phyloP scores from a whole-genome alignment of 2,888 invertebrate genomes.

The Oxytorus armatus region DNA sequence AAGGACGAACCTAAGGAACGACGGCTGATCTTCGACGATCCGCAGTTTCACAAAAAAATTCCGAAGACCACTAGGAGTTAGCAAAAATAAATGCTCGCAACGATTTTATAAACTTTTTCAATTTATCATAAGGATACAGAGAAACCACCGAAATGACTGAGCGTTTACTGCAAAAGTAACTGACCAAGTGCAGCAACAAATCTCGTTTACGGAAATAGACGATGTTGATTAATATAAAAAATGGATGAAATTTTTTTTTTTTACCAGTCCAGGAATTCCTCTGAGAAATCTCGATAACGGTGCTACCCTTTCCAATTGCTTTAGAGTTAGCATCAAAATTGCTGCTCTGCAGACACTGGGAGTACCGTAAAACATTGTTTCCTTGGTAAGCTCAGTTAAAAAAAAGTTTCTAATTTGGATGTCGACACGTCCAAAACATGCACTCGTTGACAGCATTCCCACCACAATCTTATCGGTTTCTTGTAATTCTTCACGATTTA shows the following conservation, averaged over 20 bases:
- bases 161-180: too few species aligned
- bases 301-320: conserved; percentile 33
- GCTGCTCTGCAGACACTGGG: conserved; percentile 27
- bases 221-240: too few species aligned
- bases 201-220: conserved; percentile 21
- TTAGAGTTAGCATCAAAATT: conserved; percentile 20
- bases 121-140: not conserved
- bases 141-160: too few species aligned
- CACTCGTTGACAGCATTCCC: conserved; percentile 41
- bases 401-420: conserved; percentile 14
- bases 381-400: conserved; percentile 20
- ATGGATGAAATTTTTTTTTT: too few species aligned
- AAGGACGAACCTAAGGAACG: conserved; percentile 77
- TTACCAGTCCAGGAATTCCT: conserved; percentile 24
- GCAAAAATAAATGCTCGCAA: too few species aligned
- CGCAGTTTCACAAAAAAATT: conserved; percentile 75
- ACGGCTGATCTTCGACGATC: conserved; percentile 80
- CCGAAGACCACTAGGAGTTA: conserved; percentile 49
- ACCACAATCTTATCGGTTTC: conserved; percentile 33
- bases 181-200: too few species aligned
- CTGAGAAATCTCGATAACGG: conserved; percentile 40
- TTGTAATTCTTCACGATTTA: too few species aligned
- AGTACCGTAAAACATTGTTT: conserved; percentile 22
- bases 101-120: not conserved
- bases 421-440: conserved; percentile 32